Percentiles rank a stretch among this genome's conserved stretches.
Conservation (phyloP, 2,888 invertebrate species). For the Drosophila bunnanda region DNA sequence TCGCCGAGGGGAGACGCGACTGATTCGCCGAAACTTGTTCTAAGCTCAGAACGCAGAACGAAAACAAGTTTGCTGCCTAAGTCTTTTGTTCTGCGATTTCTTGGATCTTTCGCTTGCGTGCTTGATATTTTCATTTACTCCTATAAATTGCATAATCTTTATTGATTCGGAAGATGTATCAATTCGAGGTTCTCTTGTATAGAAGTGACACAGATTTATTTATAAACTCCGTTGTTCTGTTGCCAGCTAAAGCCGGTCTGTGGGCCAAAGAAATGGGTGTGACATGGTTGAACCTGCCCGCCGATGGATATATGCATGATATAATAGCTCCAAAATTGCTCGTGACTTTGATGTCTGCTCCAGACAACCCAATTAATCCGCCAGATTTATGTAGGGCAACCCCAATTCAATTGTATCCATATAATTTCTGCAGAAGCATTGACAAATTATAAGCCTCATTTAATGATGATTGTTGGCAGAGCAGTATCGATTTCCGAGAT, state of each 20-base stretch:
- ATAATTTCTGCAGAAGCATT: constrained; percentile 34
- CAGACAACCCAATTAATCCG: constrained; percentile 23
- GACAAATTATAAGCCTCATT: constrained; percentile 31
- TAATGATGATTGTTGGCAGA: constrained; percentile 13
- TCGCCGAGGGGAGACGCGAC: not conserved
- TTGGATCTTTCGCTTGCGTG: constrained; percentile 55
- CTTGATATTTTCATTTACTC: constrained; percentile 72
- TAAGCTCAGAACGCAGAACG: constrained; percentile 40
- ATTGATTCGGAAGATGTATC: constrained; percentile 57
- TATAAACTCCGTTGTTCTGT: constrained; percentile 53
- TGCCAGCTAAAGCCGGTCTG: constrained; percentile 52
- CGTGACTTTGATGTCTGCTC: constrained; percentile 12
- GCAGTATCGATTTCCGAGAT: constrained; percentile 11
- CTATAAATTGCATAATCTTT: constrained; percentile 72
- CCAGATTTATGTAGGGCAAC: constrained; percentile 27
- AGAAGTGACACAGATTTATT: constrained; percentile 73
- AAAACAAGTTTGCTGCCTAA: constrained; percentile 57
- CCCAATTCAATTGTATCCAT: constrained; percentile 5
- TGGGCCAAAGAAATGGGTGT: constrained; percentile 57
- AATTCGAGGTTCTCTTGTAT: constrained; percentile 38
- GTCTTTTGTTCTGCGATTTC: constrained; percentile 41
- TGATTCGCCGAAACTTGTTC: constrained; percentile 41
- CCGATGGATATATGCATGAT: constrained; percentile 1
- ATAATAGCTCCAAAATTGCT: constrained; percentile 28
- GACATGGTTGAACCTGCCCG: constrained; percentile 29